Conservation (phyloP, 1,140 invertebrate species). For the Papilio polyxenes region DNA sequence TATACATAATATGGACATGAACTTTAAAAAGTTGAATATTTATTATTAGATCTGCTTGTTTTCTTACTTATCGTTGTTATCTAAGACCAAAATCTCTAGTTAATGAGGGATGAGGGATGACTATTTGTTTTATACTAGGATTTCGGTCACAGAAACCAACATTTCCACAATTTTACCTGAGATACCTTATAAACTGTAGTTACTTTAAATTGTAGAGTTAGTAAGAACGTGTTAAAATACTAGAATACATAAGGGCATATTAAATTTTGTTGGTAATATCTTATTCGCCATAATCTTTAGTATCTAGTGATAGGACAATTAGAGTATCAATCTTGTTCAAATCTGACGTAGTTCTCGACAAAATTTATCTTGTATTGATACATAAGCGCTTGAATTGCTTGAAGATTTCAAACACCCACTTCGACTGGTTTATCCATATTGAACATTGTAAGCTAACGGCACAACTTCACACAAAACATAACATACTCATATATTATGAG, state of each 20-base stretch:
- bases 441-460: conserved; percentile 26
- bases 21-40: not conserved
- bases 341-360: conserved; percentile 8
- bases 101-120: no score
- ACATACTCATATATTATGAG: conserved; percentile 27
- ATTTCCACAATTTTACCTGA: not conserved
- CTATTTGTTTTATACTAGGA: no score
- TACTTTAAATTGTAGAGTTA: not conserved
- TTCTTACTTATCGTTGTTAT: not conserved
- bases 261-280: not conserved
- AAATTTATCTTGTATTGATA: conserved; percentile 29
- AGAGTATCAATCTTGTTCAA: conserved; percentile 17
- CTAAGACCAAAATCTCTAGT: no score
- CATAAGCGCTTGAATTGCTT: conserved; percentile 11
- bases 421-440: conserved; percentile 16
- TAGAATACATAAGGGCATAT: not conserved
- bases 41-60: not conserved
- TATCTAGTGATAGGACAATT: not conserved
- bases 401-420: conserved; percentile 33
- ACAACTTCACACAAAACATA: conserved; percentile 30
- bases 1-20: not conserved
- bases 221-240: not conserved
- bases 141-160: no score
- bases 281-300: not conserved
- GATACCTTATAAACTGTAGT: not conserved